Base-by-base conservation (phyloP, 2,888 invertebrate genomes). In the Acleris holmiana region DNA sequence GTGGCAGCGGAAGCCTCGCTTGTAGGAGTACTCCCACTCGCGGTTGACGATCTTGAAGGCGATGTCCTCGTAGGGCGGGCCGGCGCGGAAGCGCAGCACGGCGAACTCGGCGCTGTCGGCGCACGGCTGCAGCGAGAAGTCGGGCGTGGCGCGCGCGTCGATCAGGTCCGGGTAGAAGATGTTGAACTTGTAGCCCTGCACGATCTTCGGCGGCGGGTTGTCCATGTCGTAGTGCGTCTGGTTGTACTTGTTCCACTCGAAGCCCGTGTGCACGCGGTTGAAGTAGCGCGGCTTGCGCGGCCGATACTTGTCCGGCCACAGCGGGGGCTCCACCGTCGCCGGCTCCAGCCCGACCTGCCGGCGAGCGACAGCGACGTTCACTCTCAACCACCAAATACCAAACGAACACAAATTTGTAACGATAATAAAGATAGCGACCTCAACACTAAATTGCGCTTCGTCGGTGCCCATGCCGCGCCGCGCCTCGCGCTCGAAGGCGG, bases 201-300 rank as follows among this genome's bases (percentile, higher is more conserved):
- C 99, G 80, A 99, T 99, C 93, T 99, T 99, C 0, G 99, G 99
- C 8, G 99, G 99, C 57, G 99, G 99, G 93, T 99, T 99, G 88
- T 99, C 99, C 96, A 99, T 98, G 86, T 99, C 99, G 89, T 99
- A 99, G 92, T 99, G 99, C 1, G 99, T 99, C 91, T 99, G 99
- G 92, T 99, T 99, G 91, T 99, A 99, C 88, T 99, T 99, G 93
- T 99, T 99, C 99, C 99, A 99, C 82, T 99, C 99, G 89, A 99
- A 99, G 17, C 99, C 99, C 0, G 98, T 98, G 83, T 98, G 98
- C 4, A 98, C 98, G 63, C 92, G 93, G 93, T 99, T 99, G 91
- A 99, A 99, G 91, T 99, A 99, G 19, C 99, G 91, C 0, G 99
- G 99, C 73, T 99, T 99, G 53, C 99, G 91, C 0, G 99, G 99